phyloP scores from a whole-genome alignment of 2,888 invertebrate species.

The Xylota segnis region DNA sequence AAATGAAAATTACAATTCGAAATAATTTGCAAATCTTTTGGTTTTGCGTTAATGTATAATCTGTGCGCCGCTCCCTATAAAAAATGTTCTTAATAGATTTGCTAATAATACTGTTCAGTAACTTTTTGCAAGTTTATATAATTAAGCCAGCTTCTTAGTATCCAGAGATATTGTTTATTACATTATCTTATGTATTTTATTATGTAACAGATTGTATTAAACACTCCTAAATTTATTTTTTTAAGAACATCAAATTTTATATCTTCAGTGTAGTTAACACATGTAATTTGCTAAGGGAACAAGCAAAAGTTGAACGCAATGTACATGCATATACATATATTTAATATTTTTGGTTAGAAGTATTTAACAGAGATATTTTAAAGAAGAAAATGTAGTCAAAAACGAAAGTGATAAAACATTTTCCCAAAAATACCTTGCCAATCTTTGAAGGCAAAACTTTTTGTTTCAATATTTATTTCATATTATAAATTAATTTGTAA shows the following conservation, averaged over 20 bases:
- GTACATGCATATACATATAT: no score
- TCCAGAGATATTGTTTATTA: neutral
- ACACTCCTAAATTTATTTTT: slow-evolving; percentile 16
- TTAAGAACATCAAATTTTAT: neutral
- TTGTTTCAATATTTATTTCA: no score
- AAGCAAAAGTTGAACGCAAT: no score
- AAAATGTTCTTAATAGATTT: slow-evolving; percentile 2
- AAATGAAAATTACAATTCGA: slow-evolving; percentile 17
- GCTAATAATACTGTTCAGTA: neutral
- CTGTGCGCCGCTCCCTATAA: neutral
- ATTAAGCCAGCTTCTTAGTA: neutral
- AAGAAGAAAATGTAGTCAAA: neutral
- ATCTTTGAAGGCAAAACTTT: no score
- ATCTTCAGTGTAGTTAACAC: neutral
- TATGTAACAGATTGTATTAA: slow-evolving; percentile 1
- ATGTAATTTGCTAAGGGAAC: neutral
- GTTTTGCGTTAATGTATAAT: neutral
- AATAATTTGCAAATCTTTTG: slow-evolving; percentile 21
- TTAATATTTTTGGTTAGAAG: neutral
- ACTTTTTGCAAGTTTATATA: neutral
- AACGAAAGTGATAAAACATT: no score
- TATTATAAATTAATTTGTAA: no score
- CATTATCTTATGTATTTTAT: neutral
- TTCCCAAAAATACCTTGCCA: no score
- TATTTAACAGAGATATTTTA: neutral